Evolutionary conservation across 2,797 vertebrate species (phyloP).

Genomic region (Mionectes olivaceus): DNA sequence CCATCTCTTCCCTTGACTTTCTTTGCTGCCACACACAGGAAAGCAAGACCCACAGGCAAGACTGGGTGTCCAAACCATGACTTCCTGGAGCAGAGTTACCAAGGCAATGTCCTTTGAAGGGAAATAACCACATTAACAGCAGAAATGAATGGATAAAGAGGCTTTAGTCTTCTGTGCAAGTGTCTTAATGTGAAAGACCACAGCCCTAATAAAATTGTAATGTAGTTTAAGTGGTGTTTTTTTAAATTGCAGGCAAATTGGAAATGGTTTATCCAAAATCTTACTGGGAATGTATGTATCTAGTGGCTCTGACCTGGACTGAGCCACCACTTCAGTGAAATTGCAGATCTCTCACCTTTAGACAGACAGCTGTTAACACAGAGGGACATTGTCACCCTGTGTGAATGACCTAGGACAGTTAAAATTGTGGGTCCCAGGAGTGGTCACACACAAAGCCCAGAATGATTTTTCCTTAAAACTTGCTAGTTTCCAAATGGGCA

Average conservation of each 20-base stretch:
- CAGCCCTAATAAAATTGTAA: background rate
- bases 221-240: background rate
- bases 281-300: background rate
- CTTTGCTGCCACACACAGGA: background rate
- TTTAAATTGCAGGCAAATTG: background rate
- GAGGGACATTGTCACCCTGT: accelerated
- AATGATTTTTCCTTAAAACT: background rate
- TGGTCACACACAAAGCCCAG: background rate
- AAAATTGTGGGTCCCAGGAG: background rate
- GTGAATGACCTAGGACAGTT: background rate
- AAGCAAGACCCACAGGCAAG: background rate
- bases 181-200: background rate
- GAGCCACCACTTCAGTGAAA: background rate
- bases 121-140: background rate
- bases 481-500: background rate
- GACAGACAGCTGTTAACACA: background rate
- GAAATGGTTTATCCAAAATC: background rate
- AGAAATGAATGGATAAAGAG: background rate
- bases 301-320: background rate
- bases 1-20: background rate
- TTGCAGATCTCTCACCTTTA: background rate
- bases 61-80: background rate
- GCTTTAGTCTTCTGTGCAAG: background rate
- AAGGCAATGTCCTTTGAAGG: background rate
- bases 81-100: background rate